Base-by-base conservation (phyloP, 2,797 vertebrate genomes). In the Lepilemur septentrionalis region DNA sequence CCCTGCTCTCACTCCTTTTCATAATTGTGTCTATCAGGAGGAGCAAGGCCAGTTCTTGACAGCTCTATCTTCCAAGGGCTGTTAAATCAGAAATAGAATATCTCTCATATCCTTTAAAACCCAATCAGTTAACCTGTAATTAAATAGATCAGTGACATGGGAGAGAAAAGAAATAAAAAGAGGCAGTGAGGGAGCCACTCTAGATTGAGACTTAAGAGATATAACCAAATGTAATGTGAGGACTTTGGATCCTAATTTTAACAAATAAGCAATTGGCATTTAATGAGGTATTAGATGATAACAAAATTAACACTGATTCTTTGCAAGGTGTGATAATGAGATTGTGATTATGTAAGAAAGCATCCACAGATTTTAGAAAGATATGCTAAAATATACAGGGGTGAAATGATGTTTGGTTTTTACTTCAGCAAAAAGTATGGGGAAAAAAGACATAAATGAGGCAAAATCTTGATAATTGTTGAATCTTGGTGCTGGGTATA, bases 291-390 rank as follows among this genome's bases (percentile, higher is more conserved):
- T 61, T 96, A 82, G 38, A 89, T 82, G 48, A 46, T 87, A 78
- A 52, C 52, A 69, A 79, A 92, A 70, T 92, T 92, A 73, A 50
- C 59, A 61, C 73, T 55, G 46, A 75, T 94, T 94, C n/a, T 89
- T 82, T 83, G 7, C 25, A 65, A 61, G 38, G 32, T 79, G 6
- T 83, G 4, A 38, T 94, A 86, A 78, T 43, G 11, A 70, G 50
- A 17, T 30, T 96, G 43, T 81, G 52, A 75, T 85, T 96, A 57
- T 86, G 6, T 94, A 61, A 89, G 50, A 86, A 87, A 90, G 63
- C 87, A 23, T 61, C 15, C n/a, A 84, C 48, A 93, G 14, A 85
- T 93, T 94, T 96, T 94, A 93, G 73, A 94, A 46, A 93, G 4
- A 4, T 25, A 0, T 70, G 25, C 76, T 87, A 50, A 94, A 84